Base-by-base conservation (phyloP, 2,113 vertebrate genomes). In the Nyctibius bracteatus region DNA sequence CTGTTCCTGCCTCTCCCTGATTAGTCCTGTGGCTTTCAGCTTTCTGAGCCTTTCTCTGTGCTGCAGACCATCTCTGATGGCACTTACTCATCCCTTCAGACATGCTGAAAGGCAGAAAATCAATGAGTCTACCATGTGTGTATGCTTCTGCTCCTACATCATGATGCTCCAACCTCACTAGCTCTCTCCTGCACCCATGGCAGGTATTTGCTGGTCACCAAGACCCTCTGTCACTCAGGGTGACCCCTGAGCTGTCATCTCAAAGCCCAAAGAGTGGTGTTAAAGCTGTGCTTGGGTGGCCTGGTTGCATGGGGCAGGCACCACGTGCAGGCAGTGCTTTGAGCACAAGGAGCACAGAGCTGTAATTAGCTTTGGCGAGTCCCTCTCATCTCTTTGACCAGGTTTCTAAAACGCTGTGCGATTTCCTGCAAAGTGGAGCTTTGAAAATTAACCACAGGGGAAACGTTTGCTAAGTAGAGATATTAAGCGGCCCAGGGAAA, bases 111-210 rank as follows among this genome's bases (percentile, higher is more conserved):
- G 58, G 37, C 17, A 54, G 63, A 39, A 71, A 82, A 88, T 33
- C 6, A 0, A 23, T 14, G 25, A 14, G 2, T 10, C 47, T 25
- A 49, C 52, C 14, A 0, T 0, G 15, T 35, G 7, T 11, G 61
- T 25, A 7, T 0, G 15, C 21, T 37, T 18, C 62, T 52, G 5
- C 52, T n/a, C 23, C 31, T 41, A 4, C 19, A 25, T 11, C 75
- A n/a, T 6, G 1, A 2, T 8, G 59, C n/a, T 63, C 86, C 31
- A 52, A 30, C 18, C 54, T n/a, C 2, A 0, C 5, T 1, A 39
- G 22, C 49, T 58, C 20, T 52, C 23, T 84, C 55, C 80, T 5
- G 59, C 43, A 9, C 6, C 46, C 8, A 2, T 4, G 2, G n/a
- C 27, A 22, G 44, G 37, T 14, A 21, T 25, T 23, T 12, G 6